These are phyloP conservation scores for Microhierax caerulescens DNA, from an alignment of 2,797 vertebrate genomes.

Conservation along the genomic window DNA sequence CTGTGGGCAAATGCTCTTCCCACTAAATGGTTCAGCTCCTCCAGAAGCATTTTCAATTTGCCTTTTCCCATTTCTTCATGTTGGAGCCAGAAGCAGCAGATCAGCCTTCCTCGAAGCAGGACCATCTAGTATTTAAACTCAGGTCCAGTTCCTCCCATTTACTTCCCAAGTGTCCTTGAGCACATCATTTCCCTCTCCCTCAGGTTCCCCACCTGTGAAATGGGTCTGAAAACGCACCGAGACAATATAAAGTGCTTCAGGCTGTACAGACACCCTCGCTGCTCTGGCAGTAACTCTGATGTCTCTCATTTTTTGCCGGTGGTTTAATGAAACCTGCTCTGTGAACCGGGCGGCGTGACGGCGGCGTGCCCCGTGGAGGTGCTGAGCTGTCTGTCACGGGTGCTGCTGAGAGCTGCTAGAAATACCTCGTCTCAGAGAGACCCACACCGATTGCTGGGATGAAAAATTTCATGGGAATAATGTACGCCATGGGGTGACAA, in stretches of 20 bases:
- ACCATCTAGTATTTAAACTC: background rate
- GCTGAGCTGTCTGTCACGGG: background rate
- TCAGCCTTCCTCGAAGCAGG: background rate
- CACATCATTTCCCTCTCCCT: background rate
- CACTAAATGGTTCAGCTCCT: background rate
- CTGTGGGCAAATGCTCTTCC: background rate
- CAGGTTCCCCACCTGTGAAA: background rate
- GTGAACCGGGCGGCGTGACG: background rate
- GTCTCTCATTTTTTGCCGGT: background rate
- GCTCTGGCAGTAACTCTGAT: background rate
- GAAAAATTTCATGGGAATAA: background rate
- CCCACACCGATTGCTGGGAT: fast-evolving
- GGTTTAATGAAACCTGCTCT: background rate
- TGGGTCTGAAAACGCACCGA: background rate
- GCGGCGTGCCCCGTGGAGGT: background rate
- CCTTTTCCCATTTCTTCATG: background rate
- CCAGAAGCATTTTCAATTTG: background rate
- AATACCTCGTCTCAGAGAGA: background rate
- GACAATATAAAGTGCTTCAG: background rate
- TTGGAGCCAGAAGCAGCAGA: background rate
- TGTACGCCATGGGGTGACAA: fast-evolving
- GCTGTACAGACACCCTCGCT: background rate
- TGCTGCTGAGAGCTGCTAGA: background rate
- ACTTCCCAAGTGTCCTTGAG: background rate
- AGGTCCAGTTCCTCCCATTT: background rate